These are phyloP conservation scores for Amblyornis subalaris DNA, from an alignment of 2,113 vertebrate species.

Conservation along the genomic window DNA sequence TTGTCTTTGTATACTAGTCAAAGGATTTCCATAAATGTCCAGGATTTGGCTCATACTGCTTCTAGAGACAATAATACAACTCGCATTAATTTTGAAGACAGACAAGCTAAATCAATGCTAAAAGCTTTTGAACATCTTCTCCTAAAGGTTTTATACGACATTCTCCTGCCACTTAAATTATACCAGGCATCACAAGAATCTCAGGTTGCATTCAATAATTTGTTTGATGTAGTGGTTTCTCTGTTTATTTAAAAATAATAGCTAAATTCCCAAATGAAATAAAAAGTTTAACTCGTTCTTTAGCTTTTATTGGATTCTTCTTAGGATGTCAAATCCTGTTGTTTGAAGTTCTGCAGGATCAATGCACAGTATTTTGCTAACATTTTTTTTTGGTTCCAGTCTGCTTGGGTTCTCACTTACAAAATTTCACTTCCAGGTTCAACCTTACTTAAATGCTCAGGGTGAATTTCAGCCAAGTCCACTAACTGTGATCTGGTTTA, in stretches of 20 bases:
- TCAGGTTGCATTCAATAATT: conserved; percentile 25
- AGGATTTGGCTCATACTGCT: not conserved
- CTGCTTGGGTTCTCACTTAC: conserved; percentile 2
- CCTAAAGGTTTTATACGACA: not conserved
- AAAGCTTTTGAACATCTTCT: conserved; percentile 39
- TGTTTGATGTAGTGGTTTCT: conserved; percentile 23
- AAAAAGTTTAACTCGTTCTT: conserved; percentile 22
- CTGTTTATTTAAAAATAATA: conserved; percentile 49
- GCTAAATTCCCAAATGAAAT: conserved; percentile 32
- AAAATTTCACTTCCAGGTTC: conserved; percentile 52
- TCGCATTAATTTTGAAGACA: not conserved
- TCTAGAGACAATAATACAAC: not conserved
- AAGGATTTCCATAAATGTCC: not conserved
- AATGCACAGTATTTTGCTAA: not conserved
- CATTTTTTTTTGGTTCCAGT: not conserved
- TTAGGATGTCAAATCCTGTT: conserved; percentile 23
- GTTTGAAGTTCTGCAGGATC: conserved; percentile 42
- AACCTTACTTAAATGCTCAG: conserved; percentile 32
- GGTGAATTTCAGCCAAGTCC: conserved; percentile 46
- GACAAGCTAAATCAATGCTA: conserved; percentile 23
- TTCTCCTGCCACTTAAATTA: conserved; percentile 2
- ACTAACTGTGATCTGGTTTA: conserved; percentile 37
- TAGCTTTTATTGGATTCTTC: conserved; percentile 34
- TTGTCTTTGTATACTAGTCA: not conserved
- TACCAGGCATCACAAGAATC: not conserved